These are phyloP conservation scores for Girardinichthys multiradiatus DNA, from an alignment of 2,113 vertebrate genomes.

Conservation along the genomic window DNA sequence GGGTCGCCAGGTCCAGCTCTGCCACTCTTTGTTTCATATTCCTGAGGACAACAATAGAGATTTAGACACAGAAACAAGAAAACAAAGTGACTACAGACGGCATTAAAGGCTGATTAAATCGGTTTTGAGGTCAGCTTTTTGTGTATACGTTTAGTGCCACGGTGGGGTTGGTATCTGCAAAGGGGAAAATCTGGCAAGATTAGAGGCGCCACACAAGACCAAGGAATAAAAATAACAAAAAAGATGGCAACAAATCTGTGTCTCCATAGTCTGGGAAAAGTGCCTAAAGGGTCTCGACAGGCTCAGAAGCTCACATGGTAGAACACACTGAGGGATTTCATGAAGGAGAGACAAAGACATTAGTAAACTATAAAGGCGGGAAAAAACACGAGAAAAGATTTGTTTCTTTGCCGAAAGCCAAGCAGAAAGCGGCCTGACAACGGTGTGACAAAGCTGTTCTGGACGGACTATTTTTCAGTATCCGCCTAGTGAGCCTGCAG, in stretches of 20 bases:
- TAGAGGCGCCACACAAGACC: too few species aligned
- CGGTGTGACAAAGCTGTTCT: constrained; percentile 24
- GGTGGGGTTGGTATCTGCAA: neutral
- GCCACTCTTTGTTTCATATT: constrained; percentile 94
- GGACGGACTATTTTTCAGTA: constrained; percentile 38
- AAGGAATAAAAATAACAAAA: too few species aligned
- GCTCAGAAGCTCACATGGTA: neutral
- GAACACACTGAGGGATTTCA: neutral
- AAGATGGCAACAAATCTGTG: neutral
- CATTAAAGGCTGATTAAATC: neutral
- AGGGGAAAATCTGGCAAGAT: too few species aligned
- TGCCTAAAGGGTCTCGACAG: neutral
- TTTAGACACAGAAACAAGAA: neutral
- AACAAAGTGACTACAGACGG: neutral
- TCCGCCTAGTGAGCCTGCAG: constrained; percentile 36
- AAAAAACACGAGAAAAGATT: neutral
- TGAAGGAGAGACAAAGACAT: neutral
- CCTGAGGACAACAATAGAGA: constrained; percentile 71
- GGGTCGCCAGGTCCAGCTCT: constrained; percentile 84
- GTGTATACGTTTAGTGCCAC: constrained; percentile 7
- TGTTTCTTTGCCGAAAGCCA: neutral
- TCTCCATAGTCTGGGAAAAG: neutral
- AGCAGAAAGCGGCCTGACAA: constrained; percentile 1
- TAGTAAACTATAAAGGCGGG: neutral
- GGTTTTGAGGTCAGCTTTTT: neutral